phyloP scores from a whole-genome alignment of 2,888 invertebrate genomes.

The Endomychus coccineus region DNA sequence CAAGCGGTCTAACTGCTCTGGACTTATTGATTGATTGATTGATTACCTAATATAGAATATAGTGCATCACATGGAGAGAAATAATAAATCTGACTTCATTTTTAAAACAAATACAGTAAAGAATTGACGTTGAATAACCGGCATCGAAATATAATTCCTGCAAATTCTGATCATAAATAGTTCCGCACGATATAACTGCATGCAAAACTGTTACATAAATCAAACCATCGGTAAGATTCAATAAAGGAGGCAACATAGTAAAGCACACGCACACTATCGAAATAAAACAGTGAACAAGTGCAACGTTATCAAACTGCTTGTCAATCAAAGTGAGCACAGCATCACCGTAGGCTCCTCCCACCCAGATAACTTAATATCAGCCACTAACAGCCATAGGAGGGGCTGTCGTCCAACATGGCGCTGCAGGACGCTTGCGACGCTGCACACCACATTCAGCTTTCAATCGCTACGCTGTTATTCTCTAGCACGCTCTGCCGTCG shows the following conservation, averaged over 20 bases:
- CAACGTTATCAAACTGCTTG: conserved; percentile 33
- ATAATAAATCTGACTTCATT: too few species aligned
- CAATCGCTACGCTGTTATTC: neutral
- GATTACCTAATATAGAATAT: too few species aligned
- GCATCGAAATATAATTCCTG: too few species aligned
- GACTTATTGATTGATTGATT: too few species aligned
- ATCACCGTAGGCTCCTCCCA: conserved; percentile 27
- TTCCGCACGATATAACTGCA: too few species aligned
- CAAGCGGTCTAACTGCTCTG: too few species aligned
- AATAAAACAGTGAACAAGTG: conserved; percentile 35
- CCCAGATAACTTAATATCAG: conserved; percentile 28
- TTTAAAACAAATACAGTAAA: too few species aligned
- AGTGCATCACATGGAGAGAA: too few species aligned
- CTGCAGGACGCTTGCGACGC: conserved; percentile 29
- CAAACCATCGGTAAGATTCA: conserved; percentile 27
- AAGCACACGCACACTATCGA: conserved; percentile 21
- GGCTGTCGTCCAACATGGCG: conserved; percentile 40
- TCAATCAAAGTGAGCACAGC: conserved; percentile 36
- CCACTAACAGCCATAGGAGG: conserved; percentile 30
- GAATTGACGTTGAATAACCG: too few species aligned
- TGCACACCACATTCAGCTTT: conserved; percentile 10
- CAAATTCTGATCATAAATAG: too few species aligned
- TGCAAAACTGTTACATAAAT: conserved; percentile 22
- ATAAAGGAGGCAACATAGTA: conserved; percentile 7
- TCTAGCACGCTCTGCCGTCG: neutral